Conservation (phyloP, 2,797 vertebrate genomes). For the Botia almorhae region DNA sequence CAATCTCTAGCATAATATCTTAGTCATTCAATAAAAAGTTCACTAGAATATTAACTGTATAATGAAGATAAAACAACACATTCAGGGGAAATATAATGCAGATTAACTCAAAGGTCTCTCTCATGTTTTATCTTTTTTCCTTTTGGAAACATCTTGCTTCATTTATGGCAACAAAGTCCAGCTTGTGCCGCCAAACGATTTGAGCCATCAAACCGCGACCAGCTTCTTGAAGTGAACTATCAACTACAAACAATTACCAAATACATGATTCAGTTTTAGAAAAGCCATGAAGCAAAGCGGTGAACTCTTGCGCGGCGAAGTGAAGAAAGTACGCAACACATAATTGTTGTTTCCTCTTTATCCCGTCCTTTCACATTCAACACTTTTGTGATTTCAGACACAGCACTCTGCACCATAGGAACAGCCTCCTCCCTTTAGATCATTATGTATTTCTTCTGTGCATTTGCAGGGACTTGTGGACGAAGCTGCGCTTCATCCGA, state of each 20-base stretch:
- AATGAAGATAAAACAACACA: constrained; percentile 98
- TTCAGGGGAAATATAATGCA: constrained; percentile 92
- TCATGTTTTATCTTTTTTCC: constrained; percentile 60
- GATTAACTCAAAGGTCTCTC: constrained; percentile 85
- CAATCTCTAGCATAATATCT: constrained; percentile 98
- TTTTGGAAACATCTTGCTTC: constrained; percentile 89
- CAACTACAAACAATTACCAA: constrained; percentile 99
- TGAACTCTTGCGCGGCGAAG: constrained; percentile 96
- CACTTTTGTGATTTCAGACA: constrained; percentile 80
- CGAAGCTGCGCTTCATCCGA: constrained; percentile 51
- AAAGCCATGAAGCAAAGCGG: constrained; percentile 98
- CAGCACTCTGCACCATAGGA: constrained; percentile 78
- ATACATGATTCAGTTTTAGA: constrained; percentile 96
- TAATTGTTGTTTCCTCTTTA: constrained; percentile 80
- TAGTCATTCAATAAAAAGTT: constrained; percentile 99
- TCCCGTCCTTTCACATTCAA: constrained; percentile 92
- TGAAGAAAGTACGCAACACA: constrained; percentile 91
- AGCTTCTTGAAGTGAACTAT: constrained; percentile 93
- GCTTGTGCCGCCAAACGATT: constrained; percentile 99
- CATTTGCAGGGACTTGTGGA: constrained; percentile 60
- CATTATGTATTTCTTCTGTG: constrained; percentile 86
- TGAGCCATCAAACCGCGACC: constrained; percentile 90
- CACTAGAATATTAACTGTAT: constrained; percentile 99
- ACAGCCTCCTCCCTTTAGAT: constrained; percentile 80
- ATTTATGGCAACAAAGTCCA: constrained; percentile 99